These are phyloP conservation scores for Sigmodon hispidus DNA, from an alignment of 2,113 vertebrate species.

Conservation along the genomic window DNA sequence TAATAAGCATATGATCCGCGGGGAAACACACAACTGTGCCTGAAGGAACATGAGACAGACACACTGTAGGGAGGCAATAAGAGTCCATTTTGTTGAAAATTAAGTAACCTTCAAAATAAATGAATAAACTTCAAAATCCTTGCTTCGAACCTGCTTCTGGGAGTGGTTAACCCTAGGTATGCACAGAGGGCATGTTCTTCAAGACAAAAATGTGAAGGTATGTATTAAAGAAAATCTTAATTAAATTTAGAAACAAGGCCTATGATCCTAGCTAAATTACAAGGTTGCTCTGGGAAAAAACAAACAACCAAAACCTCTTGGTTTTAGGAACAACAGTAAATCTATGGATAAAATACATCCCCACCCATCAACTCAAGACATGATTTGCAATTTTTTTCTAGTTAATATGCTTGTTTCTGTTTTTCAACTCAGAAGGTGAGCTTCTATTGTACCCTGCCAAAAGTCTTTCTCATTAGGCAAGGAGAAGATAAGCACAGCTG, in stretches of 20 bases:
- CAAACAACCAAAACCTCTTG: background rate
- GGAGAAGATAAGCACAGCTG: conserved; percentile 35
- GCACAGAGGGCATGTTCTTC: background rate
- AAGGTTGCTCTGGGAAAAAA: conserved; percentile 50
- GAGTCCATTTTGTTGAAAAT: conserved; percentile 46
- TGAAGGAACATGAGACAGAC: conserved; percentile 45
- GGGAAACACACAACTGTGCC: background rate
- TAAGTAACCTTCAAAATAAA: background rate
- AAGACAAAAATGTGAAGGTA: conserved; percentile 32
- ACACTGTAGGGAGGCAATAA: conserved; percentile 30
- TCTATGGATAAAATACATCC: conserved; percentile 19
- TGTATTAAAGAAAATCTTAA: conserved; percentile 39
- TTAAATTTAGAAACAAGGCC: background rate
- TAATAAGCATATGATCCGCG: conserved; percentile 21
- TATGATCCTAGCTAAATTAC: conserved; percentile 53
- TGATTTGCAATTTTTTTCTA: conserved; percentile 41
- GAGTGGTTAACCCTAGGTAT: conserved; percentile 2
- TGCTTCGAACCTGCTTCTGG: conserved; percentile 46
- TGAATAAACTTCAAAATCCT: background rate
- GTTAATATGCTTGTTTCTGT: conserved; percentile 1
- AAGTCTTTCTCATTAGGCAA: conserved; percentile 64
- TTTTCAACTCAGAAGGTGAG: conserved; percentile 46
- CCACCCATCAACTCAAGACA: conserved; percentile 53
- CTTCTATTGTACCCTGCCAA: conserved; percentile 69
- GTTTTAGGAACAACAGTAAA: background rate